phyloP scores from a whole-genome alignment of 2,113 vertebrate genomes.

The Cryptotis parvus region DNA sequence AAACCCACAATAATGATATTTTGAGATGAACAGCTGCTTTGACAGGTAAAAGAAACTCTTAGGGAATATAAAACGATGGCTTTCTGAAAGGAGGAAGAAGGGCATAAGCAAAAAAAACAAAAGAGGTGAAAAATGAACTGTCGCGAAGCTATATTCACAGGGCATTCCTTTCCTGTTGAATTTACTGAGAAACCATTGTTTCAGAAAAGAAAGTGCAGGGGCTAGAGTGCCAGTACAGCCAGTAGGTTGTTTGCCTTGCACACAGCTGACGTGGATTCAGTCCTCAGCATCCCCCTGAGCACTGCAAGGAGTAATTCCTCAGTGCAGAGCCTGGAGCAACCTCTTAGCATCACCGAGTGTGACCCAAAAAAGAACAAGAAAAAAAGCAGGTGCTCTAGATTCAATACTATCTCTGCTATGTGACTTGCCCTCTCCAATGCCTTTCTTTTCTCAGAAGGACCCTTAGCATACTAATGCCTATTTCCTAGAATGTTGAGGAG shows the following conservation, averaged over 20 bases:
- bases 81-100: not conserved
- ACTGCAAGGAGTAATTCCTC: no score
- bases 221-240: no score
- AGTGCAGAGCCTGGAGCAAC: no score
- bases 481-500: not conserved
- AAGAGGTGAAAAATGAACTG: not conserved
- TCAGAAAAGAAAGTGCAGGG: not conserved
- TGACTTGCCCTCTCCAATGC: not conserved
- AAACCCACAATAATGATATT: not conserved
- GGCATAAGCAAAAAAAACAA: not conserved
- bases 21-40: constrained; percentile 24
- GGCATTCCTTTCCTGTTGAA: not conserved
- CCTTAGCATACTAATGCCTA: not conserved
- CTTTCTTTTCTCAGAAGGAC: constrained; percentile 38
- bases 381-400: not conserved
- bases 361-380: no score
- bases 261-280: no score
- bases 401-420: not conserved
- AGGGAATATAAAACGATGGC: not conserved
- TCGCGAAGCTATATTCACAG: not conserved
- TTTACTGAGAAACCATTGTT: not conserved
- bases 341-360: no score
- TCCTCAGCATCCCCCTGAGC: no score
- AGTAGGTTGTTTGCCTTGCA: no score
- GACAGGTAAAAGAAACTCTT: not conserved